These are phyloP conservation scores for Zalophus californianus DNA, from an alignment of 2,797 vertebrate species.

Conservation along the genomic window DNA sequence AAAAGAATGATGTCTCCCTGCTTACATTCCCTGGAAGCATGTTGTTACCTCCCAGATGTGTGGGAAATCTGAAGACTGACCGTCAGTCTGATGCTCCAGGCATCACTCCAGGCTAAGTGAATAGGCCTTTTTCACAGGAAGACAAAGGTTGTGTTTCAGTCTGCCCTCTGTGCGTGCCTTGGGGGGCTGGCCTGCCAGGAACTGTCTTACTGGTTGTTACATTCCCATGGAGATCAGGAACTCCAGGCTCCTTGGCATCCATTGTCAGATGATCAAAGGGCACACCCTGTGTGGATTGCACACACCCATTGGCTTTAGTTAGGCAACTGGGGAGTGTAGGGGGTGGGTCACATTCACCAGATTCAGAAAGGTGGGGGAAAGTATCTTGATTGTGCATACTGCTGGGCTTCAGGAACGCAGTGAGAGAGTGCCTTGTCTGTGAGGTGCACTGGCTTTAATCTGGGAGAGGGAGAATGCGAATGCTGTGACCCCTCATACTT, in stretches of 20 bases:
- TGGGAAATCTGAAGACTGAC: background rate
- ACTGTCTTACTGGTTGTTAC: background rate
- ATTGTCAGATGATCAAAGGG: background rate
- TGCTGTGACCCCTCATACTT: background rate
- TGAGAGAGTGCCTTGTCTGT: background rate
- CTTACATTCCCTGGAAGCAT: background rate
- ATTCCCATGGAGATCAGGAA: background rate
- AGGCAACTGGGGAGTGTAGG: background rate
- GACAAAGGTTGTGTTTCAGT: background rate
- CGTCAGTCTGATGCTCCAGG: background rate
- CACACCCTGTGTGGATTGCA: background rate
- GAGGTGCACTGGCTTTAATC: background rate
- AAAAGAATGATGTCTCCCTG: background rate
- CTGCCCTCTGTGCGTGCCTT: background rate
- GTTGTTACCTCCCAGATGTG: background rate
- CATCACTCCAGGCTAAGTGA: background rate
- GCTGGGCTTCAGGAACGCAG: background rate
- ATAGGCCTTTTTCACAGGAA: background rate
- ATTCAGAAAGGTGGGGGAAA: background rate
- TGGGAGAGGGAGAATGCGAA: background rate
- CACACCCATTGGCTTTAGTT: background rate
- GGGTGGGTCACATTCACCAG: background rate
- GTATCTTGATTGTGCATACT: background rate
- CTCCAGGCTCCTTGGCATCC: background rate
- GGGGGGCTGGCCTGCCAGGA: background rate